Conservation (phyloP, 2,888 invertebrate species). For the Lasioglossum oenotherae region DNA sequence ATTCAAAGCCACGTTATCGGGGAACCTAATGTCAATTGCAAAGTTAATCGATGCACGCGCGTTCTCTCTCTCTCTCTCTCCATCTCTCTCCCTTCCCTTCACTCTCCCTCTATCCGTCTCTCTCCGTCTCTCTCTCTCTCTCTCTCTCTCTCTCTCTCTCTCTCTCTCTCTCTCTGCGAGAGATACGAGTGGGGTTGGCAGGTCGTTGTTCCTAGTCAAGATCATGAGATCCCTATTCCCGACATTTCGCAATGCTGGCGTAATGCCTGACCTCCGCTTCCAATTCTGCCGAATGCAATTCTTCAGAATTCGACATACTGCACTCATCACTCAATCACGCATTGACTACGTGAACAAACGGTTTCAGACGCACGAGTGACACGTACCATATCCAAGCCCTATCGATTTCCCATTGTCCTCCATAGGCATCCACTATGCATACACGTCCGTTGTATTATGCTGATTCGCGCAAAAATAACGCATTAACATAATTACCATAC, state of each 20-base stretch:
- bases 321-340: slow-evolving; percentile 71
- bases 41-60: slow-evolving; percentile 76
- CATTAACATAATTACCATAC: slow-evolving; percentile 8
- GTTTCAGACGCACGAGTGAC: slow-evolving; percentile 61
- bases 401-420: slow-evolving; percentile 71
- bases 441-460: slow-evolving; percentile 29
- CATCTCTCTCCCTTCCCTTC: slow-evolving; percentile 10
- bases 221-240: slow-evolving; percentile 63
- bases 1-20: slow-evolving; percentile 73
- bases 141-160: not conserved
- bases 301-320: slow-evolving; percentile 63
- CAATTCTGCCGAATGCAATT: slow-evolving; percentile 62
- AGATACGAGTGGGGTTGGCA: slow-evolving; percentile 74
- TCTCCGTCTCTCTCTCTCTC: not conserved
- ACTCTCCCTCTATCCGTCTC: not conserved
- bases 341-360: slow-evolving; percentile 68
- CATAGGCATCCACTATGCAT: slow-evolving; percentile 52
- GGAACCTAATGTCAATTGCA: slow-evolving; percentile 76
- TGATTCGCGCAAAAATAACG: slow-evolving; percentile 39
- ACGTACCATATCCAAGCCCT: slow-evolving; percentile 63
- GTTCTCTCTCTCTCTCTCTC: slow-evolving; percentile 4
- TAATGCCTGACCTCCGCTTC: slow-evolving; percentile 61
- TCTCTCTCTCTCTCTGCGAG: slow-evolving; percentile 33
- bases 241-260: slow-evolving; percentile 65
- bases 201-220: slow-evolving; percentile 70